Evolutionary conservation across 1,140 invertebrate species (phyloP), one percentile per base, ranked within the genome.

Genomic region (Heliconius eleuchia): DNA sequence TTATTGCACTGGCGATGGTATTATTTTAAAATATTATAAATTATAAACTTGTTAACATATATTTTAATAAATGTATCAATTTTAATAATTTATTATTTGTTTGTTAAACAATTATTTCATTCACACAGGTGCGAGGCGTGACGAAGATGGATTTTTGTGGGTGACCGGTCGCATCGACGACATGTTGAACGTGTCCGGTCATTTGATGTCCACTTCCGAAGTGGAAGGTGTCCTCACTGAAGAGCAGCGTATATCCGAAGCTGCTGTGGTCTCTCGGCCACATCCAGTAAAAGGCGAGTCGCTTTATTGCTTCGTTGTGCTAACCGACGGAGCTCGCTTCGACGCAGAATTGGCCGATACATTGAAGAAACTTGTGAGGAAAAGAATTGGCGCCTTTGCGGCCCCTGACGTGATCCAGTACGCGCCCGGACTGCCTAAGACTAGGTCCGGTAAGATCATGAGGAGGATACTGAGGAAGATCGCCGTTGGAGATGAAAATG

Each of bases 361-460:
- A 87, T 95, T 99, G 4, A 98, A 97, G 91, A 96, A 96, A 78
- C 96, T 96, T 96, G 98, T 99, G 1, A 96, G 99, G 73, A 96
- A 97, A 81, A 97, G 97, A 86, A 99, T 99, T 83, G 99, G 99
- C 16, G 97, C 99, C 2, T 99, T 99, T 94, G 99, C 99, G 4
- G 96, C 97, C 88, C 99, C 99, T 0, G 99, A 99, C 88, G 96
- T 97, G 7, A 97, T 99, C 70, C 99, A 99, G 86, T 96, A 98
- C 88, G 98, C 98, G 3, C 98, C 98, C 6, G 97, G 96, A 2
- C 95, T 99, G 74, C 99, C 99, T 1, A 99, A 99, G 94, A 99
- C 99, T 0, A 96, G 99, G 57, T 99, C 99, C 2, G 99, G 99
- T 4, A 99, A 99, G 95, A 99, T 99, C 71, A 99, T 99, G 98